These are phyloP conservation scores for Peromyscus attwateri DNA, from an alignment of 2,797 vertebrate species.

Conservation along the genomic window DNA sequence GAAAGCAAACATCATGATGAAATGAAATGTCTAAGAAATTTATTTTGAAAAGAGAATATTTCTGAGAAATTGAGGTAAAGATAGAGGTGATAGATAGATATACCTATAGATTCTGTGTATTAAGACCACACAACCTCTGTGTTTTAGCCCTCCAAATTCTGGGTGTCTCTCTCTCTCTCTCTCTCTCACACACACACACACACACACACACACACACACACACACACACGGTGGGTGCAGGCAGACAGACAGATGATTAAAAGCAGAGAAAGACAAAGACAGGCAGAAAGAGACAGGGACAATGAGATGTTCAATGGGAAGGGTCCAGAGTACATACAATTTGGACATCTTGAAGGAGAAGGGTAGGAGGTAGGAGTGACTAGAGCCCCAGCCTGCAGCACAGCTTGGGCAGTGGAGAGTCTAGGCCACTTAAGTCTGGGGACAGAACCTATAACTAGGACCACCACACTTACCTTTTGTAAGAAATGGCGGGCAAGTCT, in stretches of 20 bases:
- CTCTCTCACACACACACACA: too few relatives aligned
- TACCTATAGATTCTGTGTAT: background rate
- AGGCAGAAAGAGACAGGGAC: background rate
- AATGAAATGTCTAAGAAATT: background rate
- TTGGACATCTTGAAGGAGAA: background rate
- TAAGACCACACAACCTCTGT: background rate
- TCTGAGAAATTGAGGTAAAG: too few relatives aligned
- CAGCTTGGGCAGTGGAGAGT: background rate
- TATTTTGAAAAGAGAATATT: background rate
- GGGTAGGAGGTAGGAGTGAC: rapidly evolving
- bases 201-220: too few relatives aligned
- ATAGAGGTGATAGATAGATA: background rate
- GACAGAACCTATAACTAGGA: rapidly evolving
- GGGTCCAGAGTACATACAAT: rapidly evolving
- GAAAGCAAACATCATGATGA: background rate
- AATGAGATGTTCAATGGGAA: background rate
- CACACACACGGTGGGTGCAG: too few relatives aligned
- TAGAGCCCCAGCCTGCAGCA: rapidly evolving
- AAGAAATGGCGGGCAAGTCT: background rate
- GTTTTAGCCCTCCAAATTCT: background rate
- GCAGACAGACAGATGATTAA: background rate
- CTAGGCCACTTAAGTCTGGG: rapidly evolving
- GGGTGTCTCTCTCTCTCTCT: too few relatives aligned
- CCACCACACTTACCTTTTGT: rapidly evolving
- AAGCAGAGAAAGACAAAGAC: background rate